A percentile compares a stretch with the other conserved stretches of the same genome.
phyloP scores from a whole-genome alignment of 1,140 invertebrate species.

The Theocolax elegans region DNA sequence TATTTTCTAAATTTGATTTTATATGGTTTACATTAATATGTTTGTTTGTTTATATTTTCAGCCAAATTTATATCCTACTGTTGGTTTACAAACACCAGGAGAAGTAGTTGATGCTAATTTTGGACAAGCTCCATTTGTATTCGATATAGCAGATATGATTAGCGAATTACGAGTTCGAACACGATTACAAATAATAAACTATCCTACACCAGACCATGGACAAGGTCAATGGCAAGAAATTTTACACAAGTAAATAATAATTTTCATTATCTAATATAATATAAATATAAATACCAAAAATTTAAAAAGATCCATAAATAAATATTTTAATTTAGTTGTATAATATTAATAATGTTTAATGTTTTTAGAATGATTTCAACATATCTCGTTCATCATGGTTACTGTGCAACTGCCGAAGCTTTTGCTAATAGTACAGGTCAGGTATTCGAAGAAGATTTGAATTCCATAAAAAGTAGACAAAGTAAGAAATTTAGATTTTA shows the following conservation, averaged over 20 bases:
- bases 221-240: conserved; percentile 92
- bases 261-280: neutral
- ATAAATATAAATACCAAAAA: neutral
- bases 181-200: conserved; percentile 85
- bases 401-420: conserved; percentile 95
- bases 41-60: too few relatives aligned
- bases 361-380: conserved; percentile 91
- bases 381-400: conserved; percentile 97
- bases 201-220: conserved; percentile 82
- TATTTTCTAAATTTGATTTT: too few relatives aligned
- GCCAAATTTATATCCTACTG: conserved; percentile 97
- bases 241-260: conserved; percentile 80
- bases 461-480: conserved; percentile 97
- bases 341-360: neutral
- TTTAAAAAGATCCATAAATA: neutral
- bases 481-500: conserved; percentile 77
- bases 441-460: conserved; percentile 91
- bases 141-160: conserved; percentile 98
- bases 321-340: neutral
- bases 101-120: conserved; percentile 99
- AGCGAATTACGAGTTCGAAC: conserved; percentile 87
- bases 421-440: conserved; percentile 92
- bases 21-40: too few relatives aligned
- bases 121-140: conserved; percentile 96
- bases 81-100: conserved; percentile 97